Percentiles rank a stretch among this genome's conserved stretches.
Evolutionary conservation across 92 coral and sea anemone genomes (phyloP).

Genomic region (Nematostella vectensis): DNA sequence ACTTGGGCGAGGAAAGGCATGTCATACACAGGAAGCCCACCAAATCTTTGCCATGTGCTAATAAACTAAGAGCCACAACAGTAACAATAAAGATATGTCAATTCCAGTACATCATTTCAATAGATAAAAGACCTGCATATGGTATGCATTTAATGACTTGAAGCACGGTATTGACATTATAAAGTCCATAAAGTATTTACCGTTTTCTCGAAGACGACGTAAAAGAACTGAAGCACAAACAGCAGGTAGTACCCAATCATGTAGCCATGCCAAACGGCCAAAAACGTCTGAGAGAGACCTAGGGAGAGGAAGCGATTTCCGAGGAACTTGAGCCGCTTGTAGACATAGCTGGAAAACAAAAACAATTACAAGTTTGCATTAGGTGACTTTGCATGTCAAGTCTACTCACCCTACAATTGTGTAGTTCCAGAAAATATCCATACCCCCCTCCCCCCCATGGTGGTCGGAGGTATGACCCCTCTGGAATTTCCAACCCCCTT

Average conservation of each 20-base stretch:
- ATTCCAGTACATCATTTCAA: no score
- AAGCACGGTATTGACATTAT: no score
- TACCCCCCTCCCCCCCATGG: no score
- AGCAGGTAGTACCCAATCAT: conserved; percentile 44
- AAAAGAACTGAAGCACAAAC: conserved; percentile 35
- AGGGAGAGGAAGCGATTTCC: conserved; percentile 37
- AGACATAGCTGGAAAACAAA: conserved; percentile 20
- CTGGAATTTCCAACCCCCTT: no score
- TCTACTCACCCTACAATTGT: no score
- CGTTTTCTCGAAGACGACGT: conserved; percentile 33
- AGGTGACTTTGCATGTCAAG: no score
- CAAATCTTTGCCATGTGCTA: conserved; percentile 7
- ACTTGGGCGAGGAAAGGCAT: conserved; percentile 5
- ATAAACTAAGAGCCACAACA: background rate
- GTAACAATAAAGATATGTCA: no score
- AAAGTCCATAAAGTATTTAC: conserved; percentile 13
- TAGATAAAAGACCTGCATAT: no score
- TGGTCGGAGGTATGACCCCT: no score
- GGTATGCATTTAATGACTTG: no score
- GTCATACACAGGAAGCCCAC: conserved; percentile 14
- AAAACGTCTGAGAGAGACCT: conserved; percentile 26
- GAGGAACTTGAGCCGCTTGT: conserved; percentile 46
- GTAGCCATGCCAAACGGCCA: conserved; percentile 60
- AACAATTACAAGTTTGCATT: background rate
- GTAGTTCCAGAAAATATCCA: no score